These are phyloP conservation scores for Trinorchestia longiramus DNA, from an alignment of 1,140 invertebrate species.

Conservation along the genomic window DNA sequence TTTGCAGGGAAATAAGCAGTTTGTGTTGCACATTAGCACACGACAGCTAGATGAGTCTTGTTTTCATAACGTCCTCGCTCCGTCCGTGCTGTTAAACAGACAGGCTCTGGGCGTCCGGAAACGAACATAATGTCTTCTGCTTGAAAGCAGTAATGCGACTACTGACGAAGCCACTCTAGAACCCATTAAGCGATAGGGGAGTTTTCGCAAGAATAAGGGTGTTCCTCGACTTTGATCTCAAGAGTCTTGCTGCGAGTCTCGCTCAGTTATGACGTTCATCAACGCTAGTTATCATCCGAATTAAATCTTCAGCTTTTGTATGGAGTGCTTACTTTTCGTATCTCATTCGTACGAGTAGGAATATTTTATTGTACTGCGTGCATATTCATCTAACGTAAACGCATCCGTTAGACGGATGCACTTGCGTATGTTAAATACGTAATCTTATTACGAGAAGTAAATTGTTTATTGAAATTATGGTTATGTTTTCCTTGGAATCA, in stretches of 20 bases:
- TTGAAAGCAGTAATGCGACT: neutral
- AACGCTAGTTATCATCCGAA: neutral
- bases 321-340: neutral
- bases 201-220: neutral
- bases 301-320: no score
- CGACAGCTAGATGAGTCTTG: no score
- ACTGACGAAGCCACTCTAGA: neutral
- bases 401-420: neutral
- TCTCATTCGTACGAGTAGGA: neutral
- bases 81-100: neutral
- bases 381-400: neutral
- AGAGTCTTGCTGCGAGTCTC: neutral
- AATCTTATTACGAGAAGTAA: no score
- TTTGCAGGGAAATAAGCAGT: no score
- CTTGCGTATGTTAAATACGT: neutral
- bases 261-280: neutral
- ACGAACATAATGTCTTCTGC: neutral
- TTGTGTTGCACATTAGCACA: no score
- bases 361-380: neutral
- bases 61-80: neutral
- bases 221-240: neutral
- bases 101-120: neutral
- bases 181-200: neutral
- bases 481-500: no score
- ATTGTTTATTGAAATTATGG: no score